Percentiles rank a stretch among this genome's conserved stretches.
phyloP scores from a whole-genome alignment of 1,140 invertebrate species.

The Drosophila baimaii region DNA sequence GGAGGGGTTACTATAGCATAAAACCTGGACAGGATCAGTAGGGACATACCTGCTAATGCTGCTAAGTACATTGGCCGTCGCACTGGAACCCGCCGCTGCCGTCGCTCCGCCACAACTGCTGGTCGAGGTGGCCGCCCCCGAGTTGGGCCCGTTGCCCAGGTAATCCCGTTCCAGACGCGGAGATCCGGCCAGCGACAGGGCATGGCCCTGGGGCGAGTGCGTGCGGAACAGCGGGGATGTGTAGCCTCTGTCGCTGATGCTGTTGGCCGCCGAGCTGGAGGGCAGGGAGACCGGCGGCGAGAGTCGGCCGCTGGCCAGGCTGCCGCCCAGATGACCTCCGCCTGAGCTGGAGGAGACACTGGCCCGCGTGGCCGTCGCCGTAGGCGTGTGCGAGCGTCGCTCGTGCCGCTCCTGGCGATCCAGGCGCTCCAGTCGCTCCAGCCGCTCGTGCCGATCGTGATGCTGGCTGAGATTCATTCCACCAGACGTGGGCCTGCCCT shows the following conservation, averaged over 20 bases:
- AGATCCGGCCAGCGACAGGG: constrained; percentile 69
- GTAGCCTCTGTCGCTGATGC: constrained; percentile 80
- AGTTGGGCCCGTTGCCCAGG: constrained; percentile 72
- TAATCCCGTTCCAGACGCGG: constrained; percentile 76
- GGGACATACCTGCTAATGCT: constrained; percentile 84
- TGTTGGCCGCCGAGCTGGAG: constrained; percentile 31
- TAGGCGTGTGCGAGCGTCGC: constrained; percentile 65
- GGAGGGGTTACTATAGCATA: neutral
- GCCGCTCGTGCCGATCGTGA: constrained; percentile 39
- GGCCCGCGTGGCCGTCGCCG: constrained; percentile 63
- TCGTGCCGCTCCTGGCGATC: constrained; percentile 67
- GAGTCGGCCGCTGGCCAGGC: constrained; percentile 35
- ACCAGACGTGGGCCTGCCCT: constrained; percentile 35
- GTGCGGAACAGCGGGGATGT: constrained; percentile 79
- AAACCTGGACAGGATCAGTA: accelerated
- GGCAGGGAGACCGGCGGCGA: constrained; percentile 48
- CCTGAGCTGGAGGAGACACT: constrained; percentile 37
- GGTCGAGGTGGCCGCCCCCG: constrained; percentile 36
- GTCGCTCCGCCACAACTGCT: constrained; percentile 39
- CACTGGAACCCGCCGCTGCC: constrained; percentile 44
- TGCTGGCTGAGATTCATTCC: constrained; percentile 64
- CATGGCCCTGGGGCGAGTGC: constrained; percentile 69
- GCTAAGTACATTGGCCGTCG: constrained; percentile 84
- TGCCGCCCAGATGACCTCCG: constrained; percentile 32
- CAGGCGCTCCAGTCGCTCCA: constrained; percentile 51